phyloP scores from a whole-genome alignment of 2,113 vertebrate genomes.

The Pithys albifrons region DNA sequence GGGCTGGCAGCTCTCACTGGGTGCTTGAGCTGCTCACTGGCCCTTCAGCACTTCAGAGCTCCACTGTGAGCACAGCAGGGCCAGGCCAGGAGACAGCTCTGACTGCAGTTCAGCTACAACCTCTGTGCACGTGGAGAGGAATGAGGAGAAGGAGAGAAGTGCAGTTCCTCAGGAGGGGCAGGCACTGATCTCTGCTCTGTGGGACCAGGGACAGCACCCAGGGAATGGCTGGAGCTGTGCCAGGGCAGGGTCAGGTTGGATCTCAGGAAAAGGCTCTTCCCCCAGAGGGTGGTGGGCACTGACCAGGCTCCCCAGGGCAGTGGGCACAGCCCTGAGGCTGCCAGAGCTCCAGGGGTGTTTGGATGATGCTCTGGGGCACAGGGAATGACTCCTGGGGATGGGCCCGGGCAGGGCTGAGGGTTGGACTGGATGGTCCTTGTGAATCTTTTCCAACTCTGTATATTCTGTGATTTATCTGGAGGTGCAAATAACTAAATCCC shows the following conservation, averaged over 20 bases:
- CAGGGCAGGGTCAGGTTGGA: not conserved
- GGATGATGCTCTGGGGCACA: not conserved
- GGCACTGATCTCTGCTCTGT: not conserved
- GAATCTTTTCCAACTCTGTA: not conserved
- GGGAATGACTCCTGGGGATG: not conserved
- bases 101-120: not conserved
- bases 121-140: not conserved
- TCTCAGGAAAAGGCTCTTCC: not conserved
- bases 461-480: not conserved
- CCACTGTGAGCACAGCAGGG: not conserved
- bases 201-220: not conserved
- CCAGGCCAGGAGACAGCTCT: not conserved
- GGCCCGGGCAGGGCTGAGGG: not conserved
- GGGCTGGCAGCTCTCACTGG: not conserved
- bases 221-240: not conserved
- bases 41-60: no score
- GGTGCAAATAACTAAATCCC: not conserved
- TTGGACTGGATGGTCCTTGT: not conserved
- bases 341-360: not conserved
- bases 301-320: not conserved
- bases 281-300: not conserved
- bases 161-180: not conserved
- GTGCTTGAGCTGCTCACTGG: not conserved
- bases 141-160: not conserved
- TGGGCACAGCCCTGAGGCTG: not conserved